phyloP scores from a whole-genome alignment of 2,797 vertebrate species.

The Smutsia gigantea region DNA sequence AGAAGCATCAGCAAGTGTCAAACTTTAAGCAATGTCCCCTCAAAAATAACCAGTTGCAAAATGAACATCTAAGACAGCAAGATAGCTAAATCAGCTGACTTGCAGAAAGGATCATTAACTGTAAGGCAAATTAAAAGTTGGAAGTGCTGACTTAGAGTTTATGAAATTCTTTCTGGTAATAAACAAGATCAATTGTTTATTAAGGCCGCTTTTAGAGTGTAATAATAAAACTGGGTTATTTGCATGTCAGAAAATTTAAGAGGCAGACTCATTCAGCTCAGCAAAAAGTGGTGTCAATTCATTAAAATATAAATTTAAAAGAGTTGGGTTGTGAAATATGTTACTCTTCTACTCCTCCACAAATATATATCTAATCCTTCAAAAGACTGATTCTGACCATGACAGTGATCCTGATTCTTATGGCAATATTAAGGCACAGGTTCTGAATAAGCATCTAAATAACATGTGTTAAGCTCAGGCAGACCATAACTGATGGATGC shows the following conservation, averaged over 20 bases:
- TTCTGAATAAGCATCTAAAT: background rate
- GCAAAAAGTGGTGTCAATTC: background rate
- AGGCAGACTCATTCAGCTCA: background rate
- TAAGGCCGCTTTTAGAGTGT: background rate
- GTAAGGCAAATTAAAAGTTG: conserved; percentile 24
- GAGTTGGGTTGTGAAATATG: background rate
- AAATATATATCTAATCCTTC: background rate
- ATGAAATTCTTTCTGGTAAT: background rate
- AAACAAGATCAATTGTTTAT: background rate
- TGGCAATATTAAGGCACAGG: background rate
- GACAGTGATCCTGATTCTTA: background rate
- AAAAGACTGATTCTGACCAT: background rate
- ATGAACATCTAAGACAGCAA: background rate
- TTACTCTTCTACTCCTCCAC: background rate
- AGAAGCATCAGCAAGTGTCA: background rate
- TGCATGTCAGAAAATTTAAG: conserved; percentile 39
- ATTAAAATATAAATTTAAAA: background rate
- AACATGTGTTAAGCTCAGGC: background rate
- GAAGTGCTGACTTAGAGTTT: conserved; percentile 18
- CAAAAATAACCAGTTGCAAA: conserved; percentile 7
- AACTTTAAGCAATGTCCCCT: conserved; percentile 21
- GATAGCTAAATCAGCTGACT: background rate
- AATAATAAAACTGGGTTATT: background rate
- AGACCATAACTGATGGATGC: background rate
- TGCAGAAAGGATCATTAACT: background rate